These are phyloP conservation scores for Pararge aegeria DNA, from an alignment of 1,140 invertebrate species.

Conservation along the genomic window DNA sequence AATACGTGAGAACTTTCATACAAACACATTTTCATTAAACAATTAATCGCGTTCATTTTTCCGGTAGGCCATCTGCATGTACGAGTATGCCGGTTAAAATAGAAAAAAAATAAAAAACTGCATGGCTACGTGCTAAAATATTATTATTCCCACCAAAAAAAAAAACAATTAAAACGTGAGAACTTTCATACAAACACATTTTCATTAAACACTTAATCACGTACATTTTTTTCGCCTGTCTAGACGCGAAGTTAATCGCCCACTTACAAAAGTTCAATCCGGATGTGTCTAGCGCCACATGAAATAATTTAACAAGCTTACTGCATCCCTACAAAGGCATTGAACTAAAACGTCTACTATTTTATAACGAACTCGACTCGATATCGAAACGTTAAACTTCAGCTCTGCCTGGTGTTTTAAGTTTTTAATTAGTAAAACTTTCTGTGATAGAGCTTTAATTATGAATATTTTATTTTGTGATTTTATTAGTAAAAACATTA, in stretches of 20 bases:
- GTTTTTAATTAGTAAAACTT: too few species aligned
- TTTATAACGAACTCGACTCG: constrained; percentile 4
- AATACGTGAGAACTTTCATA: neutral
- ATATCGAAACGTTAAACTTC: neutral
- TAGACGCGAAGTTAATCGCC: constrained; percentile 52
- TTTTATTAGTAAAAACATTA: too few species aligned
- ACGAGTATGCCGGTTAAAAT: too few species aligned
- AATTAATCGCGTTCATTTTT: too few species aligned
- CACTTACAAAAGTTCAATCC: constrained; percentile 41
- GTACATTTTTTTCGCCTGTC: constrained; percentile 33
- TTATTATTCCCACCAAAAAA: neutral
- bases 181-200: neutral
- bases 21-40: neutral
- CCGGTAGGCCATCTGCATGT: too few species aligned
- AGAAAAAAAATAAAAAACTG: too few species aligned
- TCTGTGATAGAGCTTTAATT: too few species aligned
- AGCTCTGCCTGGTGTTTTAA: too few species aligned
- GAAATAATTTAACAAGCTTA: constrained; percentile 60
- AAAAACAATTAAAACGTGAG: constrained; percentile 6
- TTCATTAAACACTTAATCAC: constrained; percentile 4
- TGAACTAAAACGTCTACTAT: constrained; percentile 18
- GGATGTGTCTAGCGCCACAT: constrained; percentile 46
- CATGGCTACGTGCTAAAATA: too few species aligned
- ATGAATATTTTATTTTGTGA: too few species aligned
- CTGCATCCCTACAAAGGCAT: constrained; percentile 42